These are phyloP conservation scores for Notechis scutatus DNA, from an alignment of 2,113 vertebrate species.

Conservation along the genomic window DNA sequence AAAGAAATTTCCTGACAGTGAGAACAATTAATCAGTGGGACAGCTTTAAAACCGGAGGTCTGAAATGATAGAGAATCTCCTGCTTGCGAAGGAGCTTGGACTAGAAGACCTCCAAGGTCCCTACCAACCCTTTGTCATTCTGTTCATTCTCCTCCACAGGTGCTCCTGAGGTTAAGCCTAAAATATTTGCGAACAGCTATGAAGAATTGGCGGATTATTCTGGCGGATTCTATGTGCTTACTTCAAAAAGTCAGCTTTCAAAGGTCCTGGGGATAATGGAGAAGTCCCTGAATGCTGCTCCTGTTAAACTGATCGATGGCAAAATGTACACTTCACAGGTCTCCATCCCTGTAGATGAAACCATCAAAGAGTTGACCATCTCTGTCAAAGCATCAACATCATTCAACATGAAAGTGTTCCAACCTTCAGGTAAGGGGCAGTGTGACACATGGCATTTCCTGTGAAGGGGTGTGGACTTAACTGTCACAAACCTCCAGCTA, in stretches of 20 bases:
- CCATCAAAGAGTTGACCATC: not conserved
- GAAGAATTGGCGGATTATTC: conserved; percentile 8
- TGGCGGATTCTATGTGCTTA: not conserved
- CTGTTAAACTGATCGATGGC: not conserved
- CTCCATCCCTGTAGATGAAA: conserved; percentile 11
- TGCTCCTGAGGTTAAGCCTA: not conserved
- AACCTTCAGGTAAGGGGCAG: not conserved
- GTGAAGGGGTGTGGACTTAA: not conserved
- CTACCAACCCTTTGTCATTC: not conserved
- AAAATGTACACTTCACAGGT: not conserved
- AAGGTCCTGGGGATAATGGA: conserved; percentile 10
- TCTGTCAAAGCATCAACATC: not conserved
- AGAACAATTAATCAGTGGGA: not conserved
- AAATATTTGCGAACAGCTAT: not conserved
- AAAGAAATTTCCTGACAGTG: not conserved
- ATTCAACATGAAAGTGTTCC: not conserved
- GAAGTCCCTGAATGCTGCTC: conserved; percentile 16
- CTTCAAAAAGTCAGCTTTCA: not conserved
- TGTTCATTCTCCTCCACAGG: not conserved
- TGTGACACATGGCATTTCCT: not conserved
- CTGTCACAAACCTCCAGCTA: not conserved
- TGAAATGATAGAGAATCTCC: not conserved
- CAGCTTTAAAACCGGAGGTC: not conserved
- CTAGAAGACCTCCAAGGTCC: not conserved
- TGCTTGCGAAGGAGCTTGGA: not conserved